Evolutionary conservation across 37 sponge, comb jelly and placozoan species (phyloP).

Genomic region (Oopsacas minuta): DNA sequence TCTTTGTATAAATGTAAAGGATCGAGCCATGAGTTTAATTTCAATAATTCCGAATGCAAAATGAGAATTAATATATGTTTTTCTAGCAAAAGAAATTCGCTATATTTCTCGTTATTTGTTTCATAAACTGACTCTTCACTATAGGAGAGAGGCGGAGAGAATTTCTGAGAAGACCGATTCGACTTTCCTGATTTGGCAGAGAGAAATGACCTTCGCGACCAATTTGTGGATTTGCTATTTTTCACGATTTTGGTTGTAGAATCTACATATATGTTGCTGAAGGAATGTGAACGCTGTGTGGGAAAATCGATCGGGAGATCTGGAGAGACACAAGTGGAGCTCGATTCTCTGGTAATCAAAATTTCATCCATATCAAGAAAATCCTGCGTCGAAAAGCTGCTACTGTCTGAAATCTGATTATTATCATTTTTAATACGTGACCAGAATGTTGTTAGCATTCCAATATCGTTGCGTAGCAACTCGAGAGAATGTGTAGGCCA

Average conservation of each 20-base stretch:
- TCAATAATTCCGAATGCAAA: constrained; percentile 11
- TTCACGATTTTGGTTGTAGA: neutral
- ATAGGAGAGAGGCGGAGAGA: neutral
- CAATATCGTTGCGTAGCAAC: neutral
- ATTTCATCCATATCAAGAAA: neutral
- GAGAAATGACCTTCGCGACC: neutral
- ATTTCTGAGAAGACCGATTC: neutral
- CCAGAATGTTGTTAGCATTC: neutral
- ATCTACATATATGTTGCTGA: neutral
- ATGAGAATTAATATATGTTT: neutral
- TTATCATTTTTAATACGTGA: neutral
- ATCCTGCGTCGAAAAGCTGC: neutral
- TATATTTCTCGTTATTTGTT: neutral
- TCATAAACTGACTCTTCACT: neutral
- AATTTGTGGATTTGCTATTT: neutral
- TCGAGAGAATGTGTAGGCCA: neutral
- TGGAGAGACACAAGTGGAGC: neutral
- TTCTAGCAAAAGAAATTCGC: neutral
- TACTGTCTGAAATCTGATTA: neutral
- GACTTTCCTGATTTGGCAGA: neutral
- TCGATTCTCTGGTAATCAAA: neutral
- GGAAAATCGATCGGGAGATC: neutral
- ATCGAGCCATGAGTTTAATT: neutral
- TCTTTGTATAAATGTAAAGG: neutral
- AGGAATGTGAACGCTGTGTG: neutral